phyloP scores from a whole-genome alignment of 2,113 vertebrate genomes.

The Semicossyphus pulcher region DNA sequence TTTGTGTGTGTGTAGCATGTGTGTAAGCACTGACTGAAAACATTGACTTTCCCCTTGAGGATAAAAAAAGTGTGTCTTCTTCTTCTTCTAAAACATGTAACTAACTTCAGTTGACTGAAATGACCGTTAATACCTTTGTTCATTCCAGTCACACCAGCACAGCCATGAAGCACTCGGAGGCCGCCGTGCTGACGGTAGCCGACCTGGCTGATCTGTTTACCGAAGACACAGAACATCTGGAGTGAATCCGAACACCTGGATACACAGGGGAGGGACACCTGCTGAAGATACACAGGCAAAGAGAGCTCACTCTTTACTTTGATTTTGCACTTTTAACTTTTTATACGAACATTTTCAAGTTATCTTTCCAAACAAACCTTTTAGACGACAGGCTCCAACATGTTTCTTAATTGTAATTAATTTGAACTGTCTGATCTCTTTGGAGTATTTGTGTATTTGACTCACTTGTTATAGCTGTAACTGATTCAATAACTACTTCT shows the following conservation, averaged over 20 bases:
- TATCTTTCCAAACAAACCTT: slow-evolving; percentile 18
- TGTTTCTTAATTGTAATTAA: slow-evolving; percentile 31
- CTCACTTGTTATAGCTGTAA: slow-evolving; percentile 23
- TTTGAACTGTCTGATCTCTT: slow-evolving; percentile 29
- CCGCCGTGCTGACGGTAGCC: slow-evolving; percentile 93
- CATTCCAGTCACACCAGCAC: slow-evolving; percentile 87
- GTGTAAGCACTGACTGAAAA: no score
- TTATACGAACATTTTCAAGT: slow-evolving; percentile 46
- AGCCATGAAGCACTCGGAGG: slow-evolving; percentile 94
- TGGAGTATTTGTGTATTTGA: slow-evolving; percentile 29
- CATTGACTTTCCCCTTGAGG: no score
- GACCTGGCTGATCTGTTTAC: slow-evolving; percentile 96
- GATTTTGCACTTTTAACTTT: slow-evolving; percentile 75
- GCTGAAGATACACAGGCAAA: slow-evolving; percentile 6
- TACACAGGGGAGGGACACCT: background rate
- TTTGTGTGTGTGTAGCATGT: no score
- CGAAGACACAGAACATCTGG: slow-evolving; percentile 89
- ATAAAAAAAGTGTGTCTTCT: no score
- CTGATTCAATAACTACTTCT: slow-evolving; percentile 3
- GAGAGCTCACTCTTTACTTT: slow-evolving; percentile 1
- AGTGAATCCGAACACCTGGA: slow-evolving; percentile 73
- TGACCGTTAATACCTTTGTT: background rate
- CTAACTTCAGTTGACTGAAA: background rate
- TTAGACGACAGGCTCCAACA: slow-evolving; percentile 6
- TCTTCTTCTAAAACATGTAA: no score